These are phyloP conservation scores for Gari tellinella DNA, from an alignment of 2,888 invertebrate species.

Conservation along the genomic window DNA sequence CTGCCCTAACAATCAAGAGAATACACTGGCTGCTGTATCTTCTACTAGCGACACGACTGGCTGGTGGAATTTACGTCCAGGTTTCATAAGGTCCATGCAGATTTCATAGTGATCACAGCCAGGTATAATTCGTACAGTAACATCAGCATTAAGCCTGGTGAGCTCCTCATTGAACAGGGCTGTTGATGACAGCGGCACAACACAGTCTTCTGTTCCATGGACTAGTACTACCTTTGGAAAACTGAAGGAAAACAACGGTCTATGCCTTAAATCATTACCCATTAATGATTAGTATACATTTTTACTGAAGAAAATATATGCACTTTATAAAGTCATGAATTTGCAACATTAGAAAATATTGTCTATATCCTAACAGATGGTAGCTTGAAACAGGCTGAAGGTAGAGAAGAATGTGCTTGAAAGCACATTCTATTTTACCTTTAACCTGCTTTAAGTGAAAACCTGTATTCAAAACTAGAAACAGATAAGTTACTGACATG, in stretches of 20 bases:
- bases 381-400: no score
- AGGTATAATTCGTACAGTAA: conserved; percentile 75
- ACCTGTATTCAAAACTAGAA: no score
- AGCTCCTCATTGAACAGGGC: conserved; percentile 74
- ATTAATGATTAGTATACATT: no score
- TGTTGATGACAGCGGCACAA: conserved; percentile 76
- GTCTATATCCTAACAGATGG: no score
- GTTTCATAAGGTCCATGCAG: conserved; percentile 79
- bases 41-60: conserved; percentile 73
- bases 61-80: conserved; percentile 67
- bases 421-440: no score
- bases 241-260: conserved; percentile 59
- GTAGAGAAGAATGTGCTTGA: no score
- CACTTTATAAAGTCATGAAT: no score
- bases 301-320: no score
- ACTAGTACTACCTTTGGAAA: conserved; percentile 78
- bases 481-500: no score
- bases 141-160: conserved; percentile 68
- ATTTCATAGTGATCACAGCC: conserved; percentile 79
- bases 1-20: conserved; percentile 22
- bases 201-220: conserved; percentile 79
- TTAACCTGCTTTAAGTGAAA: no score
- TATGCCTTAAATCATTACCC: no score
- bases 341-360: no score
- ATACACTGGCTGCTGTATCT: conserved; percentile 65